Conservation (phyloP, 1,140 invertebrate genomes). For the Euwallacea similis region DNA sequence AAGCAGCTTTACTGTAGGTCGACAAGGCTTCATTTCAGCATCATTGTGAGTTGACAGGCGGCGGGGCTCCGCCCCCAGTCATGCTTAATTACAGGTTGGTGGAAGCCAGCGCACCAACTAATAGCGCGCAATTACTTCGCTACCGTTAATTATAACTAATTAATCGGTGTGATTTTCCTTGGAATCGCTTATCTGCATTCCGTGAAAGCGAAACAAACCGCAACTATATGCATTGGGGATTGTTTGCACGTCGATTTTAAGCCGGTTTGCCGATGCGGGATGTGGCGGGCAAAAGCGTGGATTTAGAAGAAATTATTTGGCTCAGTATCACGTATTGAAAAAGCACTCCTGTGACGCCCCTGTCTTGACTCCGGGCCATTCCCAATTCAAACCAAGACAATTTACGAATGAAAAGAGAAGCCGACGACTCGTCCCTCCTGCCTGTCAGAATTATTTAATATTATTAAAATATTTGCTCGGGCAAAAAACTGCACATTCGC, state of each 20-base stretch:
- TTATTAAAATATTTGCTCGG: conserved; percentile 50
- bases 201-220: conserved; percentile 25
- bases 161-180: conserved; percentile 41
- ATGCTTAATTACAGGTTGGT: conserved; percentile 44
- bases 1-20: conserved; percentile 6
- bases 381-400: conserved; percentile 9
- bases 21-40: not conserved
- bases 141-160: conserved; percentile 47
- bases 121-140: conserved; percentile 45
- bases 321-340: not conserved
- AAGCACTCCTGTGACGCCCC: not conserved
- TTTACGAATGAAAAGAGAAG: conserved; percentile 12
- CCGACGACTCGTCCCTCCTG: conserved; percentile 14
- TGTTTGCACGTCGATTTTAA: not conserved
- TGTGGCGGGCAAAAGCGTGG: too few relatives aligned
- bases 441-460: conserved; percentile 48
- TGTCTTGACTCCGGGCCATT: not conserved
- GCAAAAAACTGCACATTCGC: conserved; percentile 41
- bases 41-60: conserved; percentile 2
- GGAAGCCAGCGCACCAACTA: conserved; percentile 36
- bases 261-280: too few relatives aligned
- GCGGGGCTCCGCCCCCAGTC: conserved; percentile 38
- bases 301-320: too few relatives aligned
- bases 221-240: conserved; percentile 18
- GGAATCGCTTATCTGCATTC: conserved; percentile 34